Conservation (phyloP, 2,797 vertebrate species). For the Caiman crocodilus region DNA sequence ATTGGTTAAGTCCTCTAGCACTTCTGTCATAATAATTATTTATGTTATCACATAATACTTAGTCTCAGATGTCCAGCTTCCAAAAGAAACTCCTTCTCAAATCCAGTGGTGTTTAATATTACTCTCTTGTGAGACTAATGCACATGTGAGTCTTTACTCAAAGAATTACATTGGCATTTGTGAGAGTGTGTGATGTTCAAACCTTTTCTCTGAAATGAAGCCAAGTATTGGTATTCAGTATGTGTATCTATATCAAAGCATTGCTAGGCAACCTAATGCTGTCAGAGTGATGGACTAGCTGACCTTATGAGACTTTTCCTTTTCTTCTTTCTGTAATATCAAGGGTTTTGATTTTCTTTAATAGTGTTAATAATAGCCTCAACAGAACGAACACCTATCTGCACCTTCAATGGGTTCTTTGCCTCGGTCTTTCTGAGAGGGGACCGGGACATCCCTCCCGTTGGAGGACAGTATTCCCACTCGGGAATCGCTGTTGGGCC, state of each 20-base stretch:
- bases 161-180: not conserved
- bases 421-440: too few relatives aligned
- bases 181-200: not conserved
- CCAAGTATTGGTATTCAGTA: not conserved
- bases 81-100: too few relatives aligned
- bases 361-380: not conserved
- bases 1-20: too few relatives aligned
- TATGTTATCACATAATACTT: too few relatives aligned
- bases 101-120: not conserved
- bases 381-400: too few relatives aligned
- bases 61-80: too few relatives aligned
- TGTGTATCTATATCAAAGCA: not conserved
- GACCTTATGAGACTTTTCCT: not conserved
- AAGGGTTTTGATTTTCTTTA: not conserved
- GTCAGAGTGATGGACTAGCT: not conserved
- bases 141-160: not conserved
- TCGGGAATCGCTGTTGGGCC: too few relatives aligned
- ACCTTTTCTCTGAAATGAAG: not conserved
- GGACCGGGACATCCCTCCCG: too few relatives aligned
- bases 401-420: too few relatives aligned
- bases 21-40: too few relatives aligned
- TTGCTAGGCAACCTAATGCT: not conserved
- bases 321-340: not conserved
- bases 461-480: too few relatives aligned
- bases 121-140: not conserved